Conservation (phyloP, 2,113 vertebrate species). For the Sclerurus mexicanus region DNA sequence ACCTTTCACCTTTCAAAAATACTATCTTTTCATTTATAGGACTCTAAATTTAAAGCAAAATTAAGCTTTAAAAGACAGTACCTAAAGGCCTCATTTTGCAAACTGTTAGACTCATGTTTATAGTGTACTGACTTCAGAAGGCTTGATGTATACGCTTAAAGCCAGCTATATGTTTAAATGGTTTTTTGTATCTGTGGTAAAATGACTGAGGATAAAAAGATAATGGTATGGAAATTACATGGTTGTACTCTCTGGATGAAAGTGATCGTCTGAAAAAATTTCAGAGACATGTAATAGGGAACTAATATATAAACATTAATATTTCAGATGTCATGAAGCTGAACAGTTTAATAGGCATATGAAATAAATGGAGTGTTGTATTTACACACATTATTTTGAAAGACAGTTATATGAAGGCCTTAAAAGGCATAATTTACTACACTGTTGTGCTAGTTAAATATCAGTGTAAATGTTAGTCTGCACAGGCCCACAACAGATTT, state of each 20-base stretch:
- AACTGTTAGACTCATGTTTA: background rate
- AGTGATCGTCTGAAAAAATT: background rate
- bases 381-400: background rate
- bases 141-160: background rate
- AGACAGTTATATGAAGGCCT: background rate
- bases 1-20: background rate
- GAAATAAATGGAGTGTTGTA: background rate
- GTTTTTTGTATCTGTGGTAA: background rate
- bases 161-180: background rate
- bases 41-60: background rate
- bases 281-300: background rate
- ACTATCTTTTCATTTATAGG: background rate
- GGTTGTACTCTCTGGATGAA: fast-evolving
- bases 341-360: background rate
- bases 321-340: background rate
- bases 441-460: background rate
- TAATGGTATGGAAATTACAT: background rate
- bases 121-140: background rate
- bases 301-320: background rate
- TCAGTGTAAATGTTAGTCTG: background rate
- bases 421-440: background rate
- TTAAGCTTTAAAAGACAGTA: background rate
- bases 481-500: background rate
- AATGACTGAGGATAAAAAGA: background rate
- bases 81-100: background rate